A percentile compares a stretch with the other conserved stretches of the same genome.
Conservation (phyloP, 2,888 invertebrate genomes). For the Alloplasta piceator region DNA sequence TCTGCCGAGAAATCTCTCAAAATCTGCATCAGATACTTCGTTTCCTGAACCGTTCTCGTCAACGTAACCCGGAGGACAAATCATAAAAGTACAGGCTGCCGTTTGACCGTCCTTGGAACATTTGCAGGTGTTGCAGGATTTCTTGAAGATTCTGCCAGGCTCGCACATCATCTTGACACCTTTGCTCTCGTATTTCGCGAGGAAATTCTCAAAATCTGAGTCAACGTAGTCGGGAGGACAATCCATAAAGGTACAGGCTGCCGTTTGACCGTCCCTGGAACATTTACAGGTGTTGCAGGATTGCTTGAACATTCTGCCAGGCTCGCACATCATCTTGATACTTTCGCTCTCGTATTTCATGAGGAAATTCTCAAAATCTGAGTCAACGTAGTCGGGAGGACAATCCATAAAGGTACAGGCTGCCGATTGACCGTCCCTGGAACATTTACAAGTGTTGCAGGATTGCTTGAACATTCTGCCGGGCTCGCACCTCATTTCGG, state of each 20-base stretch:
- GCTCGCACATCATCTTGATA: constrained; percentile 28
- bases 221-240: constrained; percentile 78
- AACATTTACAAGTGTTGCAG: constrained; percentile 85
- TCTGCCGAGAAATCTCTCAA: too few species aligned
- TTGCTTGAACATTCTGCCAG: constrained; percentile 68
- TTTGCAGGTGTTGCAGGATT: constrained; percentile 84
- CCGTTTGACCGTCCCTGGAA: constrained; percentile 73
- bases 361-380: too few species aligned
- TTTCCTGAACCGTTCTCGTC: constrained; percentile 9
- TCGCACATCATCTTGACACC: constrained; percentile 30
- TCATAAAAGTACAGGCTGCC: constrained; percentile 57
- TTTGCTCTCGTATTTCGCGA: neutral
- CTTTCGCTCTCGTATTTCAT: too few species aligned
- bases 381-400: too few species aligned
- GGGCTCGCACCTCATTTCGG: constrained; percentile 51
- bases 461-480: constrained; percentile 83
- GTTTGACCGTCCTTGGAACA: constrained; percentile 84
- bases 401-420: constrained; percentile 69
- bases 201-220: too few species aligned
- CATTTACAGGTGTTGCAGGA: constrained; percentile 86
- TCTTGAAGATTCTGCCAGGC: constrained; percentile 77
- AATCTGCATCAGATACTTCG: too few species aligned
- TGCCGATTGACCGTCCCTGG: constrained; percentile 80
- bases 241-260: constrained; percentile 63
- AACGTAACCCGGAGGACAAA: constrained; percentile 50